These are phyloP conservation scores for Girardinus metallicus DNA, from an alignment of 2,797 vertebrate species.

Conservation along the genomic window DNA sequence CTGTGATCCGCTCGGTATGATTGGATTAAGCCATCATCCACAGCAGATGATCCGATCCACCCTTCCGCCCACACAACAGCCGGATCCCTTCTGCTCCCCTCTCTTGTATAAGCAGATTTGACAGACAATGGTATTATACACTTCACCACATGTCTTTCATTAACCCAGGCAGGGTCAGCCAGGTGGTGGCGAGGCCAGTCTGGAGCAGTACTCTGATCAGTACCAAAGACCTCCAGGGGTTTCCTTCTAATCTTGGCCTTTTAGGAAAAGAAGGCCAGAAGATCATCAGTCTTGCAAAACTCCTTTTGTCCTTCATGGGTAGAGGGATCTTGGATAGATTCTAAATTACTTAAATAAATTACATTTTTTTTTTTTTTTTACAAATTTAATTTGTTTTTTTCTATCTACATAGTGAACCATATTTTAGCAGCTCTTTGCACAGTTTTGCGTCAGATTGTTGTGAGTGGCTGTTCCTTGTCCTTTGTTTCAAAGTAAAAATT, in stretches of 20 bases:
- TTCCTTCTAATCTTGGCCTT: not conserved
- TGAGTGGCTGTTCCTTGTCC: not conserved
- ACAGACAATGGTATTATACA: conserved; percentile 70
- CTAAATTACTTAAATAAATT: not conserved
- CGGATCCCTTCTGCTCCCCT: conserved; percentile 48
- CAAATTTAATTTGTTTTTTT: not conserved
- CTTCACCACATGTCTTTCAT: conserved; percentile 68
- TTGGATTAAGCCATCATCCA: conserved; percentile 72
- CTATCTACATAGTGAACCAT: not conserved
- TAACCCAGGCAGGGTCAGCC: conserved; percentile 30
- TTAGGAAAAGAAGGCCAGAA: not conserved
- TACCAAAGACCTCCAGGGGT: not conserved
- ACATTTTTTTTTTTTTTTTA: not conserved
- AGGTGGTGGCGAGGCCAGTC: not conserved
- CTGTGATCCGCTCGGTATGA: conserved; percentile 66
- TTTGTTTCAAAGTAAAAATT: not conserved
- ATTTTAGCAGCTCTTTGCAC: not conserved
- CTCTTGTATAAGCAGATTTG: conserved; percentile 73
- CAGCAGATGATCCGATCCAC: conserved; percentile 62
- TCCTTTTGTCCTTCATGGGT: not conserved
- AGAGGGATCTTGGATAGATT: not conserved
- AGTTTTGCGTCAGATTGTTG: not conserved
- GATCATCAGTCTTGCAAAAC: not conserved
- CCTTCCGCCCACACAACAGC: conserved; percentile 55
- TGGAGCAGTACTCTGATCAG: not conserved